Percentiles rank a stretch among this genome's conserved stretches.
Conservation (phyloP, 2,113 vertebrate species). For the Ophthalmolycus amberensis region DNA sequence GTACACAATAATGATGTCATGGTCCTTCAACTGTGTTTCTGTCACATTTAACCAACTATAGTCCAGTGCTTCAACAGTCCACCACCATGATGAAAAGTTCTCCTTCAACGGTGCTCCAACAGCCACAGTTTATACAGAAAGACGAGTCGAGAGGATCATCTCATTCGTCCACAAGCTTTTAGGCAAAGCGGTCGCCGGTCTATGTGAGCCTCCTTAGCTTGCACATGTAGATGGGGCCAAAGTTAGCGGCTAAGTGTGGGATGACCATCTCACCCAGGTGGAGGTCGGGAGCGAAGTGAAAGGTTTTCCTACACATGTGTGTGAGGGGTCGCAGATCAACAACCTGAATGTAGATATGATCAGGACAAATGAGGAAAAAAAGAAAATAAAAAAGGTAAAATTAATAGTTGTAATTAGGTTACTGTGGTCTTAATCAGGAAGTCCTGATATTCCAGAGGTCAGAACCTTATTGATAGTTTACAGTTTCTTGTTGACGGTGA, state of each 20-base stretch:
- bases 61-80: background rate
- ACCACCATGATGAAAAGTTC: background rate
- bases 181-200: background rate
- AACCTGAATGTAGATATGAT: conserved; percentile 54
- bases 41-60: background rate
- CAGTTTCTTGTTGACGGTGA: background rate
- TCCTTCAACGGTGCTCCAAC: background rate
- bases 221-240: conserved; percentile 96
- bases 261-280: conserved; percentile 91
- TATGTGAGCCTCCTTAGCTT: conserved; percentile 85
- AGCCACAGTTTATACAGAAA: background rate
- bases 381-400: background rate
- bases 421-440: background rate
- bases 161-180: background rate
- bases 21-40: background rate
- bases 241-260: conserved; percentile 93
- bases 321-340: conserved; percentile 85
- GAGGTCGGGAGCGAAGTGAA: conserved; percentile 87
- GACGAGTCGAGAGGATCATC: background rate
- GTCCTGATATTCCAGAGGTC: background rate
- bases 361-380: background rate
- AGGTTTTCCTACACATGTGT: conserved; percentile 86
- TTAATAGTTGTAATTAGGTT: background rate
- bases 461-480: background rate
- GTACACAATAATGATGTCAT: background rate